Evolutionary conservation across 2,113 vertebrate genomes (phyloP), one percentile per base, ranked within the genome.

Genomic region (Pogona vitticeps): DNA sequence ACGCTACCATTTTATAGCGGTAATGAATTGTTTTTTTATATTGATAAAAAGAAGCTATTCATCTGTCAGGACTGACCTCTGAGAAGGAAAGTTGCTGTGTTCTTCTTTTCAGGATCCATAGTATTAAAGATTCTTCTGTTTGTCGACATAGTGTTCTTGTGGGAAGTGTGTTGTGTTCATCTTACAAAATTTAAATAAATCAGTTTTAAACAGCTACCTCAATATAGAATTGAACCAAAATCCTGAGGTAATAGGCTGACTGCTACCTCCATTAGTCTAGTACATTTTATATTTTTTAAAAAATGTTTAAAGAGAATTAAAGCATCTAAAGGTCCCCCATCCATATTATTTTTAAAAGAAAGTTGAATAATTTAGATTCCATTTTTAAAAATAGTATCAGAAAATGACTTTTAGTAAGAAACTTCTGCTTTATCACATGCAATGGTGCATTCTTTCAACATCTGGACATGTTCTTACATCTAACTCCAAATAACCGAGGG

Each of bases 401-500:
- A 83, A 1, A 28, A 20, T 46, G 56, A 20, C 1, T 56, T 79
- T 79, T 28, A 65, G 31, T 5, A 1, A 86, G 6, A 58, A 65
- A 59, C 76, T 90, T 46, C 46, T 91, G 65, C 83, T 7, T 84
- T 93, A 87, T 89, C 84, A 91, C 75, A 90, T 91, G 91, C 86
- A 84, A 46, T 46, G 17, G 84, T 78, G 28, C 82, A 36, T 92
- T 94, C 93, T 95, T 92, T 90, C 77, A 92, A 92, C 88, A 95
- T 94, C 93, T 94, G 92, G 82, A 90, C 86, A 85, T 92, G 85
- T 67, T 92, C 92, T 94, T 93, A 89, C 92, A 80, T 93, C 92
- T 94, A 92, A 87, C 36, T 75, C 81, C 89, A 89, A 93, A 94
- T 95, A 96, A 94, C 89, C 95, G 92, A 89, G 92, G 93, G 26